A percentile compares a stretch with the other conserved stretches of the same genome.
These are phyloP conservation scores for Eumerus sabulonum DNA, from an alignment of 2,888 invertebrate genomes.

Conservation along the genomic window DNA sequence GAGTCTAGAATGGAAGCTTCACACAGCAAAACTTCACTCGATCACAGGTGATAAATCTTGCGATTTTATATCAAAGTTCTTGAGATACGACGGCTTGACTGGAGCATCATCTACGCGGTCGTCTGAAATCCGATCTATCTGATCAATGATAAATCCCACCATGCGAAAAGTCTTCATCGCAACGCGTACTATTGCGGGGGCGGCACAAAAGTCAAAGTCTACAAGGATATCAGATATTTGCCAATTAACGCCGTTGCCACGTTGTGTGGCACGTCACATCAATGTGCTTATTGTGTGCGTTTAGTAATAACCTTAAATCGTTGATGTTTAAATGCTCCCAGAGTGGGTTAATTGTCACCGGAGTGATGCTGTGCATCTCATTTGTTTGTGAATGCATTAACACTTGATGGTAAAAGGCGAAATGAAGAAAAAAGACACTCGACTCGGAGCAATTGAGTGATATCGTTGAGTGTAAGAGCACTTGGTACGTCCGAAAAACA, in stretches of 20 bases:
- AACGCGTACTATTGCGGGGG: too few species aligned
- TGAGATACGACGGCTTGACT: conserved; percentile 11
- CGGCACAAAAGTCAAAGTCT: conserved; percentile 21
- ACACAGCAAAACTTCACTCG: too few species aligned
- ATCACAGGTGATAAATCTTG: conserved; percentile 14
- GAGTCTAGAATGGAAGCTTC: background rate
- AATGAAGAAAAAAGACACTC: too few species aligned
- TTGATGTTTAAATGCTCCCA: conserved; percentile 49
- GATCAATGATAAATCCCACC: conserved; percentile 31
- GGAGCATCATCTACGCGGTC: background rate
- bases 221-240: conserved; percentile 59
- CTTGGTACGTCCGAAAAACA: too few species aligned
- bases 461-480: background rate
- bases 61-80: conserved; percentile 27
- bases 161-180: background rate
- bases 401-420: conserved; percentile 22
- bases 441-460: conserved; percentile 28
- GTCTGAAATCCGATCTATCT: conserved; percentile 27
- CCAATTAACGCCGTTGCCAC: conserved; percentile 58
- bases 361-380: background rate
- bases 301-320: conserved; percentile 48
- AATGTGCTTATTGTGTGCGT: conserved; percentile 35
- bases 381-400: conserved; percentile 55
- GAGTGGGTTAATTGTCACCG: conserved; percentile 44
- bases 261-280: conserved; percentile 35